phyloP scores from a whole-genome alignment of 2,113 vertebrate genomes.

The Gnathonemus longibarbis region DNA sequence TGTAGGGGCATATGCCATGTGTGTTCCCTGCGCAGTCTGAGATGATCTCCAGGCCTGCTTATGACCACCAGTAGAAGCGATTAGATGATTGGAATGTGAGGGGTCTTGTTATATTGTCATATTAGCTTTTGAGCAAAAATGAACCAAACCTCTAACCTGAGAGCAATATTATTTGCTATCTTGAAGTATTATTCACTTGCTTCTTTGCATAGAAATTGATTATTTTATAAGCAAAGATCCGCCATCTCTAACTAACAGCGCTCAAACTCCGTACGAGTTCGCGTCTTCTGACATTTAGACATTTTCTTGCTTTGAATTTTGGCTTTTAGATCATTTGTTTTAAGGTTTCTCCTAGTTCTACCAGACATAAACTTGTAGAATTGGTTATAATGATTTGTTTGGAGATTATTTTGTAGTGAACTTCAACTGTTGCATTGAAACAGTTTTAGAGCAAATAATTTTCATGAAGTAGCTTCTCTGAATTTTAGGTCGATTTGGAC shows the following conservation, averaged over 20 bases:
- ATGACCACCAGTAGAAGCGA: not conserved
- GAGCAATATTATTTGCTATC: not conserved
- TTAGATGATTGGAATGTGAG: not conserved
- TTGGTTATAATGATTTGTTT: not conserved
- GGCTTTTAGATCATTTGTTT: not conserved
- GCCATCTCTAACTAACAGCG: not conserved
- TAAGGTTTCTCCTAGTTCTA: not conserved
- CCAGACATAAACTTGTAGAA: not conserved
- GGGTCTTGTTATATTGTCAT: too few relatives aligned
- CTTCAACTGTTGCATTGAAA: too few relatives aligned
- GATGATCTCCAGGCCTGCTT: not conserved
- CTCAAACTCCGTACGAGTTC: not conserved
- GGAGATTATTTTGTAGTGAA: too few relatives aligned
- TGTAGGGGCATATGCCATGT: rapidly evolving
- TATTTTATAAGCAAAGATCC: not conserved
- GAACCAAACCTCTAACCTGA: not conserved
- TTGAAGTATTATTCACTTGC: not conserved
- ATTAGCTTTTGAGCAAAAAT: not conserved
- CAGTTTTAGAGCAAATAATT: too few relatives aligned
- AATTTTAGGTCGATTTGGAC: too few relatives aligned
- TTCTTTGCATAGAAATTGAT: not conserved
- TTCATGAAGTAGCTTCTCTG: too few relatives aligned
- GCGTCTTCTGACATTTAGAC: not conserved
- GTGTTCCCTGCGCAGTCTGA: not conserved
- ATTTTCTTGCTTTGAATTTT: not conserved